Evolutionary conservation across 1,140 invertebrate species (phyloP), one percentile per base, ranked within the genome.

Genomic region (Plectus sambesii): DNA sequence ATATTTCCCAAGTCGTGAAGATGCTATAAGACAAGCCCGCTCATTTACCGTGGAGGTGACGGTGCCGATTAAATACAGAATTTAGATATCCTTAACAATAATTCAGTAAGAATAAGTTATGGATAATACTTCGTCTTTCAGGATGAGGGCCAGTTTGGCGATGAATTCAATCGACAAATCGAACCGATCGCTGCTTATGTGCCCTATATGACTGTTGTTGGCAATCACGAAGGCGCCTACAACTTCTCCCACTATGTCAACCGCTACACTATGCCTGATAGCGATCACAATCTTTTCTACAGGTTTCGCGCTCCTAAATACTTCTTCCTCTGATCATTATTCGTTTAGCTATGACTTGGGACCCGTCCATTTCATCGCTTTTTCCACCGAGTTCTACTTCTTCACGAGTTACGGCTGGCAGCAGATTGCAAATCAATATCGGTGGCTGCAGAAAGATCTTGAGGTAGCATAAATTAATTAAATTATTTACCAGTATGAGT

Each of bases 321-420:
- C n/a, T n/a, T n/a, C n/a, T 48, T 67, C 71, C 48, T n/a, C n/a
- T n/a, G n/a, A n/a, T n/a, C n/a, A n/a, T n/a, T n/a, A n/a, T n/a
- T n/a, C n/a, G n/a, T 66, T 43, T 62, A 74, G 72, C 48, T 70
- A 72, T 49, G 79, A 94, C 68, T 69, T 96, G 51, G 92, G 92
- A 1, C 85, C 86, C 5, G 79, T 85, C 6, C 90, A 96, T 73
- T 84, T 92, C 55, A 79, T 93, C 35, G 82, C 80, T 6, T 80
- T 97, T 46, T 87, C 84, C 47, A 94, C 92, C 0, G 93, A 98
- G 74, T 82, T 82, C 53, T 97, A 96, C 69, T 97, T 90, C 70
- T 96, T 82, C 68, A 75, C 50, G 3, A 22, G 30, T 2, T 92
- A 85, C 70, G 89, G 88, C 5, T 66, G 85, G 24, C 82, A 85